Evolutionary conservation across 2,113 vertebrate species (phyloP), one percentile per base, ranked within the genome.

Genomic region (Tauraco erythrolophus): DNA sequence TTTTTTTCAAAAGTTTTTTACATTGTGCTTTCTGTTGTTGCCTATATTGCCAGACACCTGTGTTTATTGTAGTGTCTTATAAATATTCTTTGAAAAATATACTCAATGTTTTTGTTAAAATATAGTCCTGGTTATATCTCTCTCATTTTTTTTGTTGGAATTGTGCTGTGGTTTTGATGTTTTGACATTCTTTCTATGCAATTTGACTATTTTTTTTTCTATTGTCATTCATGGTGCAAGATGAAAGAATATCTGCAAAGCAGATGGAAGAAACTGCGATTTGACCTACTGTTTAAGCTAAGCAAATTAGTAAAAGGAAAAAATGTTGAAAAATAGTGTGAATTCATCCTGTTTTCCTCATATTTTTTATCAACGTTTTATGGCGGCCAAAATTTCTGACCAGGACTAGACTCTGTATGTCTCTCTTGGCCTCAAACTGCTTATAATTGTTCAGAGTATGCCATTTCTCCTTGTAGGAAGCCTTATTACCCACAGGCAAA

Each of bases 401-500:
- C 51, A 71, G 35, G 33, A 39, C 46, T 81, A 51, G 39, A 17
- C 13, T 84, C 35, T 86, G 6, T 77, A 18, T 77, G 19, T 82
- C 24, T 88, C 43, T 80, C 19, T 80, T 90, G 60, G 56, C 68
- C 56, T 88, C 64, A 94, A 18, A 62, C 17, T 80, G 35, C 27
- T 37, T 66, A 46, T 77, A 81, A 81, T 94, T 92, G 90, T 77
- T 91, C 64, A 69, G 31, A 75, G 14, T 70, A 43, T 60, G 62
- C 51, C 9, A 11, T 76, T 90, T 90, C 75, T 94, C 24, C 27
- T 84, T 71, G 28, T 62, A 84, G 79, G 79, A 86, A 94, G 51
- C 60, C 56, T 86, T 96, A 84, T 80, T 94, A 91, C 76, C 71
- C 35, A 48, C n/a, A 92, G 88, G 88, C 54, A 91, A 87, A 91